Evolutionary conservation across 2,888 invertebrate species (phyloP).

Genomic region (Parthenolecanium corni): DNA sequence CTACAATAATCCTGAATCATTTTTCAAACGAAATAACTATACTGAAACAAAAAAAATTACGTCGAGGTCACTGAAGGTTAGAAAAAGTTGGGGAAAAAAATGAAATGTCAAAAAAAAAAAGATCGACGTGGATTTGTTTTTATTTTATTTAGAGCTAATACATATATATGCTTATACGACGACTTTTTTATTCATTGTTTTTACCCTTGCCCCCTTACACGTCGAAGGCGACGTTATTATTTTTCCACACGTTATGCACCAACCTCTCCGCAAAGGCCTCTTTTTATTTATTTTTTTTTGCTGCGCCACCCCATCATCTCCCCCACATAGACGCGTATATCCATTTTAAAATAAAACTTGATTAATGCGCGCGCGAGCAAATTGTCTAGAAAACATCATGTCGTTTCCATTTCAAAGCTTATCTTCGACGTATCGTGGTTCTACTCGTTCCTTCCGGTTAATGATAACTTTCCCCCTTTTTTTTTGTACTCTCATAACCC

Average conservation of each 20-base stretch:
- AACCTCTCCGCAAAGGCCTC: not conserved
- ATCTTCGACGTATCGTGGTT: conserved; percentile 23
- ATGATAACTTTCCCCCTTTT: conserved; percentile 23
- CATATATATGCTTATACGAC: no score
- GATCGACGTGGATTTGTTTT: no score
- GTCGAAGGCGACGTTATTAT: not conserved
- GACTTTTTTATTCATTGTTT: conserved; percentile 11
- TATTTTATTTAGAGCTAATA: no score
- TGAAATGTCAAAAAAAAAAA: no score
- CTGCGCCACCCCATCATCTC: not conserved
- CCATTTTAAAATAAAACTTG: conserved; percentile 31
- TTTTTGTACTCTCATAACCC: no score
- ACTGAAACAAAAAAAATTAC: not conserved
- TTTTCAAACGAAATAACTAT: conserved; percentile 7
- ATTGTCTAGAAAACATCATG: conserved; percentile 36
- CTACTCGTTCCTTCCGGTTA: conserved; percentile 25
- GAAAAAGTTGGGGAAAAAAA: no score
- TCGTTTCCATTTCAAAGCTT: conserved; percentile 29
- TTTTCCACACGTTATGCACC: not conserved
- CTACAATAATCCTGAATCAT: not conserved
- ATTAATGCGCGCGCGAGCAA: conserved; percentile 36
- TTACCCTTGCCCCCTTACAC: conserved; percentile 1
- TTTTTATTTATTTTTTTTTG: no score
- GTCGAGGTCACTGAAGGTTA: no score
- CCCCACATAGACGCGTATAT: not conserved